Conservation (phyloP, 2,797 vertebrate genomes). For the Sciurus vulgaris region DNA sequence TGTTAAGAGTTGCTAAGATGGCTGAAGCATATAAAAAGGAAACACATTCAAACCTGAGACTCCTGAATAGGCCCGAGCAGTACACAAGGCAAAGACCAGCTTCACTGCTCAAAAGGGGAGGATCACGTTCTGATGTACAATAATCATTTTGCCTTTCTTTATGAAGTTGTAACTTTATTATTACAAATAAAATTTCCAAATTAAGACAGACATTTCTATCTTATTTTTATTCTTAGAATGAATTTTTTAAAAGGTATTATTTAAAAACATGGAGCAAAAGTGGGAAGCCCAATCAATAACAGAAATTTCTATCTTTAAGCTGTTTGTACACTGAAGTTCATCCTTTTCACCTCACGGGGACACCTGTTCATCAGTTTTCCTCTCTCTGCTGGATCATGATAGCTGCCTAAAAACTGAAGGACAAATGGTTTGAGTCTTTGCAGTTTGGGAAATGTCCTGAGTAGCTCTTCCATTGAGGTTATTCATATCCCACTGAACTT, state of each 20-base stretch:
- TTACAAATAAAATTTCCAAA: too few species aligned
- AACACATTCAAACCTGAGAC: background rate
- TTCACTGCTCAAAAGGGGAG: background rate
- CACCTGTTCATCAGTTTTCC: background rate
- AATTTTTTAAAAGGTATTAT: background rate
- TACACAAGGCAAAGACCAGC: background rate
- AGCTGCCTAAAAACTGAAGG: background rate
- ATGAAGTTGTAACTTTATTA: background rate
- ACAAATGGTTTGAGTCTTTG: background rate
- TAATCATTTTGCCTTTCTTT: background rate
- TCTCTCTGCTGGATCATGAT: background rate
- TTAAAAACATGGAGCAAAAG: too few species aligned
- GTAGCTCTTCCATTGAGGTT: background rate
- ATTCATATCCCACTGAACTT: background rate
- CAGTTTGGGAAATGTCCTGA: background rate
- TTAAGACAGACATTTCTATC: background rate
- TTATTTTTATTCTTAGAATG: background rate
- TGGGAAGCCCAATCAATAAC: too few species aligned
- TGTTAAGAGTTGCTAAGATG: background rate
- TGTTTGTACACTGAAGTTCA: too few species aligned
- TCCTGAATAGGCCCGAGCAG: background rate
- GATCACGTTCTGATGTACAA: background rate
- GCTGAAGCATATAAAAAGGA: background rate
- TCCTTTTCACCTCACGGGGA: background rate
- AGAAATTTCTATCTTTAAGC: too few species aligned